Evolutionary conservation across 2,113 vertebrate genomes (phyloP), one percentile per base, ranked within the genome.

Genomic region (Oreochromis spilurus): DNA sequence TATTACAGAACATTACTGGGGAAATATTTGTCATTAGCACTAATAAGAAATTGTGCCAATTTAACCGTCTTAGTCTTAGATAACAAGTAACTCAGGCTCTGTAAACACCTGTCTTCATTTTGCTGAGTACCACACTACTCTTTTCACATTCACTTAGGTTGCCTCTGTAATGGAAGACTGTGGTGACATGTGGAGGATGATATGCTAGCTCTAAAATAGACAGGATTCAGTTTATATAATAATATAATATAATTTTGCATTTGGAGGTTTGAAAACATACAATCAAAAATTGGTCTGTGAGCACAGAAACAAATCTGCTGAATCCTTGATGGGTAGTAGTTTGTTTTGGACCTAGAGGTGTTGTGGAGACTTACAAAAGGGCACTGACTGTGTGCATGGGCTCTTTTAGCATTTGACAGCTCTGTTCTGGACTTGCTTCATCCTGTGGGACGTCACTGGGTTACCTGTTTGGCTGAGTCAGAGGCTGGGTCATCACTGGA

Each of bases 381-480:
- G 1, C 40, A 1, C 45, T 54, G 85, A 40, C 21, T 77, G 55
- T 54, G 60, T 58, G 13, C 50, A 60, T 7, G 57, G 34, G 75
- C 62, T 84, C 26, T 72, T 75, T 91, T 84, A 70, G 85, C 54
- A 4, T 90, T 92, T 95, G 94, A 95, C 92, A 93, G 92, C 92
- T 94, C 84, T 36, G 16, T 84, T 91, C 54, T 88, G 91, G 87
- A 83, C 60, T 87, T 67, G 11, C 84, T 81, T 86, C 75, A 82
- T 83, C 34, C 75, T 90, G 89, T 91, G 36, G 45, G 85, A 90
- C 90, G 79, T 92, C 93, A 90, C 26, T 86, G 90, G 81, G 83
- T 88, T 92, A 92, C 93, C 93, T 90, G 85, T 77, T 89, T 10
- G 57, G 88, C 82, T 94, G 94, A 94, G 90, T 94, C 92, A 94